A percentile compares a stretch with the other conserved stretches of the same genome.
phyloP scores from a whole-genome alignment of 2,797 vertebrate species.

The Pelobates cultripes region DNA sequence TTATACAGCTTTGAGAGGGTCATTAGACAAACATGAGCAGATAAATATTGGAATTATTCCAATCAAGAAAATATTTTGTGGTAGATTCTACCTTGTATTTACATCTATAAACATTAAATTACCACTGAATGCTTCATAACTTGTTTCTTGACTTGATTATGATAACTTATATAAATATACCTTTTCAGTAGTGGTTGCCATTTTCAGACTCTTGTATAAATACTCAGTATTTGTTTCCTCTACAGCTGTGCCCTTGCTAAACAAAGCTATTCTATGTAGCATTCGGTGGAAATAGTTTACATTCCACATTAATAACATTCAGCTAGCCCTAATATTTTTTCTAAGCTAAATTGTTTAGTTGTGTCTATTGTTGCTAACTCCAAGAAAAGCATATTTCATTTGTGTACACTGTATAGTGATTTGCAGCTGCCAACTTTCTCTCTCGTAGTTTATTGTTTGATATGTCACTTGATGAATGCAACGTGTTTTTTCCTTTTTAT shows the following conservation, averaged over 20 bases:
- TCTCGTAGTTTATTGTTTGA: not conserved
- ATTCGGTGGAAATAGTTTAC: constrained; percentile 1
- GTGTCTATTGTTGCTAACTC: not conserved
- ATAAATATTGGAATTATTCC: too few relatives aligned
- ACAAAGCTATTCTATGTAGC: not conserved
- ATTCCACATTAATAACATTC: constrained; percentile 9
- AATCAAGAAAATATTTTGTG: too few relatives aligned
- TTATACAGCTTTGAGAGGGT: too few relatives aligned
- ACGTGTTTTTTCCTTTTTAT: too few relatives aligned
- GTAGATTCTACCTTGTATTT: too few relatives aligned
- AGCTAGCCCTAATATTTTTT: constrained; percentile 1
- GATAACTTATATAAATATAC: not conserved
- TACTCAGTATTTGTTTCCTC: not conserved
- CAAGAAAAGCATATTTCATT: too few relatives aligned
- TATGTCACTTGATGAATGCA: too few relatives aligned
- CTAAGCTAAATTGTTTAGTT: not conserved
- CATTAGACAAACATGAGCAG: too few relatives aligned
- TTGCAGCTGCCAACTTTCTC: not conserved
- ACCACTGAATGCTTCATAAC: not conserved
- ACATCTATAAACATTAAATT: too few relatives aligned
- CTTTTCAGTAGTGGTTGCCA: not conserved
- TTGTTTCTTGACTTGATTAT: not conserved
- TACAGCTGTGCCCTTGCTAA: constrained; percentile 13
- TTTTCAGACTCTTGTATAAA: constrained; percentile 1
- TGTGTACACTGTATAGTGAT: not conserved